Conservation (phyloP, 2,113 vertebrate genomes). For the Hypanus sabinus region DNA sequence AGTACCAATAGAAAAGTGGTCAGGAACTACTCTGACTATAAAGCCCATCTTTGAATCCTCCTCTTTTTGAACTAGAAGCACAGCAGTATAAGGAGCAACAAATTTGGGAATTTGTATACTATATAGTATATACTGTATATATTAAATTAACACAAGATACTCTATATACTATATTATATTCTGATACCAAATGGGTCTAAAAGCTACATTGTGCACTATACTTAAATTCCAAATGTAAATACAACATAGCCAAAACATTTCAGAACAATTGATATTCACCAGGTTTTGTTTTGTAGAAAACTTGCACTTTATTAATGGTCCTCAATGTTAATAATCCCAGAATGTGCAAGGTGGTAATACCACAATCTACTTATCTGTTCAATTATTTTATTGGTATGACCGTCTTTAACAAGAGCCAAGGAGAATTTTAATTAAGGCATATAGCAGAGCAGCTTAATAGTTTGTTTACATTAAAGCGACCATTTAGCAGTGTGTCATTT, state of each 20-base stretch:
- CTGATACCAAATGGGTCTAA: background rate
- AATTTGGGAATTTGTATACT: background rate
- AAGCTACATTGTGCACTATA: background rate
- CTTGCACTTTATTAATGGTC: background rate
- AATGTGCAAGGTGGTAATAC: slow-evolving; percentile 51
- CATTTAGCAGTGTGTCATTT: slow-evolving; percentile 54
- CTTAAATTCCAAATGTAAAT: background rate
- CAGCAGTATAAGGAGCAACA: too few relatives aligned
- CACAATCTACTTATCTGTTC: slow-evolving; percentile 44
- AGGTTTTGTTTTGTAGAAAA: background rate
- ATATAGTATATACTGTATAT: too few relatives aligned
- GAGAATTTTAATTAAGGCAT: slow-evolving; percentile 68
- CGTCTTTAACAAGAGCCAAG: slow-evolving; percentile 59
- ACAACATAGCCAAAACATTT: background rate
- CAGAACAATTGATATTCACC: background rate
- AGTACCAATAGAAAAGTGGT: background rate
- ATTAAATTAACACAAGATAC: too few relatives aligned
- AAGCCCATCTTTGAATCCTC: background rate
- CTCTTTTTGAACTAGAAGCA: background rate
- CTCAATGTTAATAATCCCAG: background rate
- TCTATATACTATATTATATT: too few relatives aligned
- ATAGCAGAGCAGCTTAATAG: slow-evolving; percentile 63
- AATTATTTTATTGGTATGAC: slow-evolving; percentile 59
- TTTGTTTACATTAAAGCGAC: slow-evolving; percentile 56
- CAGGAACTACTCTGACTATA: background rate